These are phyloP conservation scores for Drosophila repleta DNA, from an alignment of 1,140 invertebrate genomes.

Conservation along the genomic window DNA sequence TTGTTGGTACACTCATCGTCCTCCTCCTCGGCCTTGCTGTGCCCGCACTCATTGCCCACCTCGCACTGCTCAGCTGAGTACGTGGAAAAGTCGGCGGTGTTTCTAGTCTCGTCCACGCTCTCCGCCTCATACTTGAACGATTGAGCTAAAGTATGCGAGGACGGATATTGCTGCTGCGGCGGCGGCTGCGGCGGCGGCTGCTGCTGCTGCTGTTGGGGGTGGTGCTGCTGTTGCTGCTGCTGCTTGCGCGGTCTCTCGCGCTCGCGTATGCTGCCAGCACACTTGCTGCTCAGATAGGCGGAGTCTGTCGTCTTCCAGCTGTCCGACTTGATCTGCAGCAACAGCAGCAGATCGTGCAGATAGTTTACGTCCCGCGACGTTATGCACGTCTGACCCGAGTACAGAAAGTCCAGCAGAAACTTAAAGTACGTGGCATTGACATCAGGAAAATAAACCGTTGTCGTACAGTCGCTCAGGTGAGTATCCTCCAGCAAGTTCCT, in stretches of 20 bases:
- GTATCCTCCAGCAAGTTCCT: constrained; percentile 90
- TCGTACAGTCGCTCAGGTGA: constrained; percentile 87
- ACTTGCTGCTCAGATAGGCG: constrained; percentile 71
- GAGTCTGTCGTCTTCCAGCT: constrained; percentile 85
- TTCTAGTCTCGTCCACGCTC: constrained; percentile 63
- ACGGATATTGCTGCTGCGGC: constrained; percentile 47
- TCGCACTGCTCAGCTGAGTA: constrained; percentile 64
- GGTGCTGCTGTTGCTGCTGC: neutral
- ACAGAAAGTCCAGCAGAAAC: constrained; percentile 92
- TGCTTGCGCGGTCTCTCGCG: constrained; percentile 81
- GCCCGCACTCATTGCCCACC: constrained; percentile 43
- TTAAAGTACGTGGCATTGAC: constrained; percentile 90
- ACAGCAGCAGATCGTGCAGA: constrained; percentile 91
- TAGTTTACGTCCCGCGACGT: constrained; percentile 92
- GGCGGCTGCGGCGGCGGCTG: neutral
- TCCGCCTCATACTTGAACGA: constrained; percentile 70
- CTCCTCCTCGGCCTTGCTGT: constrained; percentile 52
- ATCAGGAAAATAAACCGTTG: constrained; percentile 92
- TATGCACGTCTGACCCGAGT: constrained; percentile 92
- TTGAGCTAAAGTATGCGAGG: constrained; percentile 62
- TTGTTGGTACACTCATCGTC: constrained; percentile 51
- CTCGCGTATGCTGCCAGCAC: constrained; percentile 73
- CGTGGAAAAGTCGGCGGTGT: constrained; percentile 52
- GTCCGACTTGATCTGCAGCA: constrained; percentile 93
- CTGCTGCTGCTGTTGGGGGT: neutral